A percentile compares a stretch with the other conserved stretches of the same genome.
Evolutionary conservation across 2,888 invertebrate genomes (phyloP).

Genomic region (Lithophane leautieri): DNA sequence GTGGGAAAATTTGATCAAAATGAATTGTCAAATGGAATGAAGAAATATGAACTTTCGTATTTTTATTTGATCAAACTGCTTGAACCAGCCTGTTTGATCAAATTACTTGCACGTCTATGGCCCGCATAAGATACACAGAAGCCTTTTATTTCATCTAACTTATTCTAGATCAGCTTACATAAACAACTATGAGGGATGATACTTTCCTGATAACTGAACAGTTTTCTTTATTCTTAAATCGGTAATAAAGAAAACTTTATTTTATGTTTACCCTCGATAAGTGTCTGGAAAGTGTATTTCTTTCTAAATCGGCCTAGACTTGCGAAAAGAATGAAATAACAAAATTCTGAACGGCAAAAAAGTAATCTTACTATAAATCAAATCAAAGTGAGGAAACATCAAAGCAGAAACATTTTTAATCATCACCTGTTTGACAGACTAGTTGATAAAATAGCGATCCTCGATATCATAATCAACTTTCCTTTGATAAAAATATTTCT

Average conservation of each 20-base stretch:
- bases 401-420: conserved; percentile 52
- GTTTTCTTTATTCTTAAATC: neutral
- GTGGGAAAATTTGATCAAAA: no score
- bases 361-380: conserved; percentile 49
- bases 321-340: conserved; percentile 1
- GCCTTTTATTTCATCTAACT: conserved; percentile 7
- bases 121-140: neutral
- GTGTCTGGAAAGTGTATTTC: neutral
- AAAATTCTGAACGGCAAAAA: conserved; percentile 30
- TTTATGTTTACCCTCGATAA: conserved; percentile 6
- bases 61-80: no score
- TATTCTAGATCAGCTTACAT: conserved; percentile 16
- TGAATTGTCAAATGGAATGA: no score
- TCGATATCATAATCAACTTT: conserved; percentile 73
- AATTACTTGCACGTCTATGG: no score
- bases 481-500: conserved; percentile 75
- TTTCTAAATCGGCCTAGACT: neutral
- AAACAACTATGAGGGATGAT: neutral
- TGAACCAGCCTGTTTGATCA: no score
- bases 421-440: conserved; percentile 59
- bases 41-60: no score
- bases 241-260: conserved; percentile 9
- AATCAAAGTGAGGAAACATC: conserved; percentile 51
- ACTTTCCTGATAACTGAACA: conserved; percentile 8
- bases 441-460: conserved; percentile 69